These are phyloP conservation scores for Reticulitermes speratus DNA, from an alignment of 1,140 invertebrate genomes.

Conservation along the genomic window DNA sequence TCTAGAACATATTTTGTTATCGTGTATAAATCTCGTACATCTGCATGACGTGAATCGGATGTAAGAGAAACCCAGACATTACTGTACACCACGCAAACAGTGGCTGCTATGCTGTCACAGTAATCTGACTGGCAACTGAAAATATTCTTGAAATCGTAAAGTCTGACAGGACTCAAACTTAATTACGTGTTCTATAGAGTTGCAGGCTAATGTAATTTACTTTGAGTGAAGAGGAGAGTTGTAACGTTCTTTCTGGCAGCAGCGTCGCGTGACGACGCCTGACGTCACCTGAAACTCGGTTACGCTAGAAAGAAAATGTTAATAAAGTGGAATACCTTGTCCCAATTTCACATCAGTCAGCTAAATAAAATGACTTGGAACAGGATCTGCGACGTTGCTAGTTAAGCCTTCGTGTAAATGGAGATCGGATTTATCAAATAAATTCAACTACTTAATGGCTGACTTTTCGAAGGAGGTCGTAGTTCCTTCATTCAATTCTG, in stretches of 20 bases:
- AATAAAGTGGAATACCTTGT: not conserved
- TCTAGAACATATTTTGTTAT: no score
- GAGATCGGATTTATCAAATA: no score
- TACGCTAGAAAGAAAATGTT: slow-evolving; percentile 9
- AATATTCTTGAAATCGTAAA: not conserved
- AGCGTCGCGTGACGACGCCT: not conserved
- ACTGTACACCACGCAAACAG: not conserved
- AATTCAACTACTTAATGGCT: no score
- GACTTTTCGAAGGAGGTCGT: no score
- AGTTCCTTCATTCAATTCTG: no score
- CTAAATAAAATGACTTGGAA: no score
- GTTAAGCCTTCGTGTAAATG: no score
- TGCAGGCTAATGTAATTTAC: slow-evolving; percentile 4
- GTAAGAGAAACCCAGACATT: not conserved
- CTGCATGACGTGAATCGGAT: no score
- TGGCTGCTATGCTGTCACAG: not conserved
- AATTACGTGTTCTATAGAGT: not conserved
- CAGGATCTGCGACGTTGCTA: no score
- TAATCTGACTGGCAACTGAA: not conserved
- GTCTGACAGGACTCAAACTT: not conserved
- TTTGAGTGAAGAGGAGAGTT: slow-evolving; percentile 6
- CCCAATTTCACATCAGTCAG: not conserved
- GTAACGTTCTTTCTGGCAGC: not conserved
- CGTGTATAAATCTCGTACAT: no score
- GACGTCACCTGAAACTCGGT: slow-evolving; percentile 2